Percentiles rank a stretch among this genome's conserved stretches.
phyloP scores from a whole-genome alignment of 1,140 invertebrate genomes.

The Acromyrmex echinatior region DNA sequence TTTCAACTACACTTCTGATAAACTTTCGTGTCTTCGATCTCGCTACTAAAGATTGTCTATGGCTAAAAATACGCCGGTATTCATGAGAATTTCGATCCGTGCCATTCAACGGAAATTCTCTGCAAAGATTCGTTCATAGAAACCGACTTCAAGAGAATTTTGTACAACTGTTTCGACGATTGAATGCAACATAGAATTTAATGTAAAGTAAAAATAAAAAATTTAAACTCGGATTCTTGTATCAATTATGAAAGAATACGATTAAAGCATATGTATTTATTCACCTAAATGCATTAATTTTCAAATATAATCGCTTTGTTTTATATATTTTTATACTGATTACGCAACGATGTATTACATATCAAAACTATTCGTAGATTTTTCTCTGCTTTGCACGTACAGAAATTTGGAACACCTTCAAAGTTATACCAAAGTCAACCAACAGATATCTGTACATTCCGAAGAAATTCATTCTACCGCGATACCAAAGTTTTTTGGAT shows the following conservation, averaged over 20 bases:
- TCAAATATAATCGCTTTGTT: background rate
- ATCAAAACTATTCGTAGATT: slow-evolving; percentile 3
- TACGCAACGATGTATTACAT: background rate
- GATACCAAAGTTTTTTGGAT: slow-evolving; percentile 60
- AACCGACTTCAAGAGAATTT: background rate
- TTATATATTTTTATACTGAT: background rate
- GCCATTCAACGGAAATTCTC: background rate
- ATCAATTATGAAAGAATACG: background rate
- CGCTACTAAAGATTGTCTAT: slow-evolving; percentile 11
- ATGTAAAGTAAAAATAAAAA: background rate
- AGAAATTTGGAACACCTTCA: slow-evolving; percentile 24
- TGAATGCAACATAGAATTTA: background rate
- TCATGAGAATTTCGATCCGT: background rate
- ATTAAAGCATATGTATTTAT: no score
- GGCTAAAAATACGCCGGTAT: background rate
- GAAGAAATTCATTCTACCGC: slow-evolving; percentile 49
- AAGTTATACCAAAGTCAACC: slow-evolving; percentile 55
- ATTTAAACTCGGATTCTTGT: background rate
- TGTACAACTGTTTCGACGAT: background rate
- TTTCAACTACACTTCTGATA: slow-evolving; percentile 11
- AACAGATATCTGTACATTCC: slow-evolving; percentile 50
- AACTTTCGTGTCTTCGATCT: slow-evolving; percentile 24
- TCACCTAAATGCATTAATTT: background rate
- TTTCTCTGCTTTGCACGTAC: background rate
- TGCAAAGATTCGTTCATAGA: background rate